Evolutionary conservation across 2,797 vertebrate genomes (phyloP).

Genomic region (Kryptolebias ocellatus): DNA sequence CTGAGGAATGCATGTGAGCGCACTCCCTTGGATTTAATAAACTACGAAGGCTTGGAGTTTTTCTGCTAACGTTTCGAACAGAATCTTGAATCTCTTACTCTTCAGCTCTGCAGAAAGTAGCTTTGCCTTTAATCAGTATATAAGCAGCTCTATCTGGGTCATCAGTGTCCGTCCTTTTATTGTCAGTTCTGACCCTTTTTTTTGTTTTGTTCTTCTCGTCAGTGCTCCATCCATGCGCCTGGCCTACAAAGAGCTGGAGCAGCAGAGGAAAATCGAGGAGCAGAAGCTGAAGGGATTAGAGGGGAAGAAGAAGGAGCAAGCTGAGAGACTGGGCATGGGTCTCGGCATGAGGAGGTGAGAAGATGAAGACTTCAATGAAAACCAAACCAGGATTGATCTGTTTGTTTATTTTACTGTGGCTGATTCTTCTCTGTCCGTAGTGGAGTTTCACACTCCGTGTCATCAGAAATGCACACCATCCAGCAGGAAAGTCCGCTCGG

Average conservation of each 20-base stretch:
- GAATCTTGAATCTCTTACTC: background rate
- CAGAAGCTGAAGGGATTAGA: slow-evolving; percentile 80
- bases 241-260: slow-evolving; percentile 90
- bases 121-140: background rate
- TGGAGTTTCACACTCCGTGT: slow-evolving; percentile 92
- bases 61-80: background rate
- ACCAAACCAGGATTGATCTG: no score
- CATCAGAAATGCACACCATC: slow-evolving; percentile 93
- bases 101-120: background rate
- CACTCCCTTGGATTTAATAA: background rate
- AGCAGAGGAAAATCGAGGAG: slow-evolving; percentile 87
- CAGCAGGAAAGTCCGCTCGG: slow-evolving; percentile 88
- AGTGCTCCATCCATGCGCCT: slow-evolving; percentile 85
- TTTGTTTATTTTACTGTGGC: background rate
- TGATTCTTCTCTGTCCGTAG: slow-evolving; percentile 65
- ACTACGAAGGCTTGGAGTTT: no score
- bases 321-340: slow-evolving; percentile 95
- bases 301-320: slow-evolving; percentile 87
- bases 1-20: slow-evolving; percentile 87
- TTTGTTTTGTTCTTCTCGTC: background rate
- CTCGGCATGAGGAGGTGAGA: slow-evolving; percentile 86
- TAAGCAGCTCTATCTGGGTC: no score
- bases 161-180: background rate
- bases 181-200: background rate
- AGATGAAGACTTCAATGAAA: background rate